Base-by-base conservation (phyloP, 1,140 invertebrate genomes). In the Pogonognathellus flavescens region DNA sequence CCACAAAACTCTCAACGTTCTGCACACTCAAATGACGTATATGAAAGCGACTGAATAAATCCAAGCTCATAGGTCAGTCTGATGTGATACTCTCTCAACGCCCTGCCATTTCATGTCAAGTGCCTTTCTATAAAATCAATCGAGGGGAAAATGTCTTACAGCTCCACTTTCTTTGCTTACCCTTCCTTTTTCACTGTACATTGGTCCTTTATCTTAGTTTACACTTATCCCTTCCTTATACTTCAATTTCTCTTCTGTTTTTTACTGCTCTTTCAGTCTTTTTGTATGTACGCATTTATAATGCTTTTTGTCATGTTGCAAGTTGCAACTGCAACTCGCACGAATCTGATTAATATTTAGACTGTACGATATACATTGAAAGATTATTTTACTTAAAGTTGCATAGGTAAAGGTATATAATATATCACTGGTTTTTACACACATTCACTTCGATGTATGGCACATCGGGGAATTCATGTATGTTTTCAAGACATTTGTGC, bases 81-180 rank as follows among this genome's bases (percentile, higher is more conserved):
- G 53, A 9, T 25, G 80, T 16, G 13, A 55, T 81, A 53, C 14
- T 55, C 18, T 53, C 55, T 25, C 20, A 55, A 11, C 13, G 80
- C 80, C 80, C 22, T 81, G 80, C 20, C 22, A 25, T 31, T 20
- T 25, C 62, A 66, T 55, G 80, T 81, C 80, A 81, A 81, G 53
- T 55, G 53, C 80, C 52, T 81, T 55, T 53, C 55, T 81, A 20
- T n/a, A 81, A 81, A 81, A 81, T 81, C 80, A 81, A 81, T 81
- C 80, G 80, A 55, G 10, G 55, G 80, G 53, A 53, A 81, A 81
- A 81, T 81, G 80, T 55, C 20, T 7, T 57, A 41, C 31, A 76
- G 31, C 70, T 76, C 18, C 60, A 8, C 62, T 3, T 6, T 41
- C 31, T 41, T 31, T 66, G 22, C 62, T 76, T 76, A 50, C 70